Evolutionary conservation across 2,888 invertebrate species (phyloP), one percentile per base, ranked within the genome.

Genomic region (Hetaerina titia): DNA sequence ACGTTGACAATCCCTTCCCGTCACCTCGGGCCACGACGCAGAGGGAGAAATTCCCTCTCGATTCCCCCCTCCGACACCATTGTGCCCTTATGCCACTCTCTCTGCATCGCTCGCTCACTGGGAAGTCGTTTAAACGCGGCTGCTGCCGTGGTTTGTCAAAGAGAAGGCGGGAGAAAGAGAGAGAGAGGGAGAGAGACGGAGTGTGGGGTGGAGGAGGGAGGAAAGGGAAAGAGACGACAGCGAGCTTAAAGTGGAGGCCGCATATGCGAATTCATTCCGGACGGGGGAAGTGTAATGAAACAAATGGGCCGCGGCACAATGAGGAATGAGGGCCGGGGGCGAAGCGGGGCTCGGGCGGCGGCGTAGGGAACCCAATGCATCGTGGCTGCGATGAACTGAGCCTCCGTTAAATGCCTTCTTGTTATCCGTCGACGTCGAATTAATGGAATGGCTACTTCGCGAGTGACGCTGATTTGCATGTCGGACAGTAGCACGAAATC

Each of bases 61-160:
- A 81, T 31, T 31, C 81, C 81, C 74, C 7, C 13, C 11, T 31
- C 31, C 81, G 22, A n/a, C 81, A 81, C 25, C 81, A 81, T 81
- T 81, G 25, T 81, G 81, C 81, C 81, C 81, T 81, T 81, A 25
- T 81, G 81, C 25, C 81, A 81, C 81, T 81, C 81, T 81, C 81
- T 81, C 81, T 8, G 81, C 81, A 31, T 31, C 25, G 25, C 31
- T 31, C 81, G 25, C 81, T 15, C 25, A 81, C 81, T 81, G 81
- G 81, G 81, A 81, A 81, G 81, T 81, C 81, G 81, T 81, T 81
- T 31, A 31, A n/a, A 31, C 25, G 81, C 81, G 81, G 22, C 81
- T 81, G 81, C 81, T 31, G 81, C 81, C 81, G 81, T 81, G 81
- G 81, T 81, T 81, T 81, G 81, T 81, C 81, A 81, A 81, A 81